phyloP scores from a whole-genome alignment of 2,113 vertebrate genomes.

The Xenotilapia caudafasciata region DNA sequence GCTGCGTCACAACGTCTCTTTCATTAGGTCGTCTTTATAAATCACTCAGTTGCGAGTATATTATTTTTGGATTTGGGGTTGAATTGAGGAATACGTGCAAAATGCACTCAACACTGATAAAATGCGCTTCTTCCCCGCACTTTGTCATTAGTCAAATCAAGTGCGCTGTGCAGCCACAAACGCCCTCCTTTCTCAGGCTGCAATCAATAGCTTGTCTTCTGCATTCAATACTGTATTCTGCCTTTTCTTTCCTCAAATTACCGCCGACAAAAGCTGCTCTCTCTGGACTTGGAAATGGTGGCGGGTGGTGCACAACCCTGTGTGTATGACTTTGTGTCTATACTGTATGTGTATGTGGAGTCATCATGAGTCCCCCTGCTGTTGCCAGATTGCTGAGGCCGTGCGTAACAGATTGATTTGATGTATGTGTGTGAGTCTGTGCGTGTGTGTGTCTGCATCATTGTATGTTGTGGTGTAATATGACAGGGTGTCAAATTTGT shows the following conservation, averaged over 20 bases:
- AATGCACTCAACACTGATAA: slow-evolving; percentile 9
- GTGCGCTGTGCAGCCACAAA: slow-evolving; percentile 8
- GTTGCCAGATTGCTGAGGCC: not conserved
- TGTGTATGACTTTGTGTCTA: not conserved
- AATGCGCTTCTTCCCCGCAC: not conserved
- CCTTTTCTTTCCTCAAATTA: slow-evolving; percentile 23
- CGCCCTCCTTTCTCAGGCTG: not conserved
- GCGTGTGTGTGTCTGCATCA: not conserved
- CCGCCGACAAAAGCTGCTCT: slow-evolving; percentile 6
- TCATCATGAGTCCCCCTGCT: not conserved
- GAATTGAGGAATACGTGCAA: not conserved
- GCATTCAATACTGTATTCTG: not conserved
- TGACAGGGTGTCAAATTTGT: slow-evolving; percentile 16
- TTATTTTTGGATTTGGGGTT: not conserved
- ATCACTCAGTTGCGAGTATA: not conserved
- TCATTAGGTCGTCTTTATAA: not conserved
- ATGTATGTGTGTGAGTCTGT: not conserved
- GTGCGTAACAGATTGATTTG: slow-evolving; percentile 11
- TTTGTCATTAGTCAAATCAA: slow-evolving; percentile 26
- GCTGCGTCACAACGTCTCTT: not conserved
- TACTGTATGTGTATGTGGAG: not conserved
- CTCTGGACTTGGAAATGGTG: not conserved
- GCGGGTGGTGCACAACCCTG: not conserved
- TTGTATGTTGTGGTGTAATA: slow-evolving; percentile 2
- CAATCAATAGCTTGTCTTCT: slow-evolving; percentile 25